phyloP scores from a whole-genome alignment of 2,888 invertebrate genomes.

The Cremastinae sp. region DNA sequence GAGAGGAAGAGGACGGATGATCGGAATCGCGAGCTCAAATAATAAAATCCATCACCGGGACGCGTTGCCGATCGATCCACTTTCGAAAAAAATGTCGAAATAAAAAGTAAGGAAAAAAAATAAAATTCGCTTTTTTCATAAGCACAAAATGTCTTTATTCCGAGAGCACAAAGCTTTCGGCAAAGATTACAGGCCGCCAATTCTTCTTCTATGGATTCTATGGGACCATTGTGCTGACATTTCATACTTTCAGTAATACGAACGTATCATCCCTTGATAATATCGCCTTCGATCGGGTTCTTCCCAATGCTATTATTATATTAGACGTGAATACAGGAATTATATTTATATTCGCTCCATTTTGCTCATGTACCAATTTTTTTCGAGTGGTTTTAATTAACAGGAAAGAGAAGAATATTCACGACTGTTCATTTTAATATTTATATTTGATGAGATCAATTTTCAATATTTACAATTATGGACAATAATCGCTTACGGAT shows the following conservation, averaged over 20 bases:
- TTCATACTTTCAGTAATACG: slow-evolving; percentile 69
- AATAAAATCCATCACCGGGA: neutral
- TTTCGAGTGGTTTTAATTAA: neutral
- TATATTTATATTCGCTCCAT: slow-evolving; percentile 10
- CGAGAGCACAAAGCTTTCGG: slow-evolving; percentile 74
- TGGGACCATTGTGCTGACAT: slow-evolving; percentile 72
- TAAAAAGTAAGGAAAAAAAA: no score
- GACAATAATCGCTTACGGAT: slow-evolving; percentile 59
- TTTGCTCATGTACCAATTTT: neutral
- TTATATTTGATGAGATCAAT: slow-evolving; percentile 58
- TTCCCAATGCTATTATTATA: slow-evolving; percentile 40
- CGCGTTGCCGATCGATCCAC: no score
- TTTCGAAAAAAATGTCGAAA: no score
- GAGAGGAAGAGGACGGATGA: slow-evolving; percentile 42
- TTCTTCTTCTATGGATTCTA: slow-evolving; percentile 75
- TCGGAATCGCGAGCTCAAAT: slow-evolving; percentile 59
- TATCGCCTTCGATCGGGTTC: slow-evolving; percentile 65
- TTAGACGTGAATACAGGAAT: slow-evolving; percentile 26
- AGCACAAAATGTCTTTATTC: slow-evolving; percentile 72
- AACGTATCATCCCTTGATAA: slow-evolving; percentile 75
- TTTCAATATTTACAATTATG: slow-evolving; percentile 61
- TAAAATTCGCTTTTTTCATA: no score
- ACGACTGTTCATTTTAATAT: no score
- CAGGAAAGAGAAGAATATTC: no score
- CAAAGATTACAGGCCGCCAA: slow-evolving; percentile 77